These are phyloP conservation scores for Desmodus rotundus DNA, from an alignment of 2,113 vertebrate species.

Conservation along the genomic window DNA sequence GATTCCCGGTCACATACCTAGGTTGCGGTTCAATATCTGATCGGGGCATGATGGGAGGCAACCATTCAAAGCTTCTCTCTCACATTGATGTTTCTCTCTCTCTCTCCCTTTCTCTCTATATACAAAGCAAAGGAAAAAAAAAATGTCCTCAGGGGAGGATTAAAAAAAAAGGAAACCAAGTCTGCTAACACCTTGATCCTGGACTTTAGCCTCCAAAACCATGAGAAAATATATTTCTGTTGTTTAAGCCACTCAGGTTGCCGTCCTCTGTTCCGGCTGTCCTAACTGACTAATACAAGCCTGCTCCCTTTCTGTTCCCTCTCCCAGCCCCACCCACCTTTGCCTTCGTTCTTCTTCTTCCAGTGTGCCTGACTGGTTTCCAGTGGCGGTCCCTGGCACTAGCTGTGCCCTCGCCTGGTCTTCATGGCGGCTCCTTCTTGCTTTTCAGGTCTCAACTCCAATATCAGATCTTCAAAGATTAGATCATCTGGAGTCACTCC, in stretches of 20 bases:
- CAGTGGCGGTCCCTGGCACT: background rate
- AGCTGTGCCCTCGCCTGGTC: background rate
- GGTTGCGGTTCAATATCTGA: too few relatives aligned
- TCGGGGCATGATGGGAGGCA: too few relatives aligned
- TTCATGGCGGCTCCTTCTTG: background rate
- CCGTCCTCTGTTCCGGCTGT: background rate
- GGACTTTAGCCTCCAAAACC: background rate
- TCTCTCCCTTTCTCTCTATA: too few relatives aligned
- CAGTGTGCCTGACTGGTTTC: background rate
- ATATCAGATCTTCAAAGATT: background rate
- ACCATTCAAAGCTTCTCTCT: too few relatives aligned
- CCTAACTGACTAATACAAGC: background rate
- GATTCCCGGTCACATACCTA: too few relatives aligned
- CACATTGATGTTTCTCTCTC: too few relatives aligned
- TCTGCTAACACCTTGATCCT: background rate
- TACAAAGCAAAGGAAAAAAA: too few relatives aligned
- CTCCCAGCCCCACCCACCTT: background rate
- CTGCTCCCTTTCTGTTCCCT: background rate
- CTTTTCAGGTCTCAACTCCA: background rate
- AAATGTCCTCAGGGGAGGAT: too few relatives aligned
- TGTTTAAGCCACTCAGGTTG: background rate
- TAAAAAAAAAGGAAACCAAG: background rate
- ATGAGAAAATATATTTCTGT: background rate
- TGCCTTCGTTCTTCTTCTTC: background rate
- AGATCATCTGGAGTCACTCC: background rate